phyloP scores from a whole-genome alignment of 2,797 vertebrate genomes.

The Bovichtus diacanthus region DNA sequence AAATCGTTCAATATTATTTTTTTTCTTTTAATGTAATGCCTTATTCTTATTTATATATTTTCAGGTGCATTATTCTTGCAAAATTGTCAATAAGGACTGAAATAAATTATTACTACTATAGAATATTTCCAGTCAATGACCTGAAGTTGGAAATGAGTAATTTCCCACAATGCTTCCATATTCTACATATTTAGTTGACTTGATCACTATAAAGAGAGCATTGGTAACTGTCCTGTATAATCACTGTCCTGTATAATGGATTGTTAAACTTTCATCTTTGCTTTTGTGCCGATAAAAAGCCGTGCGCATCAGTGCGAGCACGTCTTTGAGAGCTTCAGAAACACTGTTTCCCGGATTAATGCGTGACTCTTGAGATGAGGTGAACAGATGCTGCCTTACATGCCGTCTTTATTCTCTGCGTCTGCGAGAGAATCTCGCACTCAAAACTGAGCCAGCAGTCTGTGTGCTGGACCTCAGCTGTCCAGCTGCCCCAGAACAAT shows the following conservation, averaged over 20 bases:
- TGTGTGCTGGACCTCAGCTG: constrained; percentile 20
- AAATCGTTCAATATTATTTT: too few species aligned
- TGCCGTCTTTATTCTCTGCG: neutral
- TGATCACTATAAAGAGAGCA: constrained; percentile 1
- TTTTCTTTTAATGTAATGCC: too few species aligned
- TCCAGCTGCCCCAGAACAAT: constrained; percentile 24
- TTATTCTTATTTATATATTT: too few species aligned
- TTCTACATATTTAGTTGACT: neutral
- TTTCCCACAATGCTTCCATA: neutral
- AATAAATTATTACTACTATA: neutral
- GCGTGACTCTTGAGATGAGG: neutral
- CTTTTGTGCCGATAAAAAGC: constrained; percentile 1
- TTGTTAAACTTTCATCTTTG: constrained; percentile 6
- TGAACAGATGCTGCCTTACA: constrained; percentile 29
- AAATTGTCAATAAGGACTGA: too few species aligned
- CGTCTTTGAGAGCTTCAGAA: neutral
- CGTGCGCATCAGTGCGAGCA: neutral
- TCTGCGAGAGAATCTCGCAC: neutral
- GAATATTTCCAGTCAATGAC: neutral
- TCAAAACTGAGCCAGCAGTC: constrained; percentile 1
- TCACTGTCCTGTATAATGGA: neutral
- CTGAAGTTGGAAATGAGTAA: constrained; percentile 19
- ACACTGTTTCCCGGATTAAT: neutral
- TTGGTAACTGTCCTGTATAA: neutral
- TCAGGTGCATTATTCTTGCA: too few species aligned